phyloP scores from a whole-genome alignment of 2,113 vertebrate genomes.

The Phaethon lepturus region DNA sequence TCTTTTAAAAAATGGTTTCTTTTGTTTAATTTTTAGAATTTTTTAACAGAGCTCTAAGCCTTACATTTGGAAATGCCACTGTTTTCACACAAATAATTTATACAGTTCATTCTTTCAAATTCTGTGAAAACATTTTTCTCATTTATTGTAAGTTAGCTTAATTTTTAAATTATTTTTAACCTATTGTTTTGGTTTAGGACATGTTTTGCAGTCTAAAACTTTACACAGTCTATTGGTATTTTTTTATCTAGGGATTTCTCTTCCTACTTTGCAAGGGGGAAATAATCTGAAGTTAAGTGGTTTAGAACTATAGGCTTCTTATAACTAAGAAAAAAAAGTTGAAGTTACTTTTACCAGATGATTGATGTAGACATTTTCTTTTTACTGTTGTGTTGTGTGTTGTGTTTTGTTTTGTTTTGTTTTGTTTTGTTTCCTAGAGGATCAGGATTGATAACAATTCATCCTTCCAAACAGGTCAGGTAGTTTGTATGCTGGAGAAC shows the following conservation, averaged over 20 bases:
- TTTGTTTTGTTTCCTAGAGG: background rate
- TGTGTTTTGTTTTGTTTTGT: background rate
- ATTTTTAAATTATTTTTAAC: background rate
- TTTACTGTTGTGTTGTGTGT: too few species aligned
- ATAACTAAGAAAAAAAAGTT: background rate
- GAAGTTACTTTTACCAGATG: background rate
- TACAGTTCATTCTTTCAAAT: conserved; percentile 73
- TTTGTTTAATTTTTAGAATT: conserved; percentile 91
- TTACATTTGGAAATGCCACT: conserved; percentile 82
- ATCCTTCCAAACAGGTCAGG: background rate
- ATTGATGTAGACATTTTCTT: background rate
- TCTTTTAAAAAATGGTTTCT: conserved; percentile 89
- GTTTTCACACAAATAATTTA: conserved; percentile 86
- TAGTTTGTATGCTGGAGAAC: background rate
- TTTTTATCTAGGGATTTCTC: background rate
- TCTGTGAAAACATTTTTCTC: conserved; percentile 44
- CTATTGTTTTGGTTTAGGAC: conserved; percentile 15
- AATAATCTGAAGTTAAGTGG: conserved; percentile 19
- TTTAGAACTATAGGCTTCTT: background rate
- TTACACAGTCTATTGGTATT: background rate
- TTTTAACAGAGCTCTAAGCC: conserved; percentile 85
- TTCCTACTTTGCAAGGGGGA: background rate
- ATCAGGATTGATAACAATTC: background rate
- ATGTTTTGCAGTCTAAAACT: conserved; percentile 22
- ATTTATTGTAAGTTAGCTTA: conserved; percentile 27